Base-by-base conservation (phyloP, 2,113 vertebrate genomes). In the Salminus brasiliensis region DNA sequence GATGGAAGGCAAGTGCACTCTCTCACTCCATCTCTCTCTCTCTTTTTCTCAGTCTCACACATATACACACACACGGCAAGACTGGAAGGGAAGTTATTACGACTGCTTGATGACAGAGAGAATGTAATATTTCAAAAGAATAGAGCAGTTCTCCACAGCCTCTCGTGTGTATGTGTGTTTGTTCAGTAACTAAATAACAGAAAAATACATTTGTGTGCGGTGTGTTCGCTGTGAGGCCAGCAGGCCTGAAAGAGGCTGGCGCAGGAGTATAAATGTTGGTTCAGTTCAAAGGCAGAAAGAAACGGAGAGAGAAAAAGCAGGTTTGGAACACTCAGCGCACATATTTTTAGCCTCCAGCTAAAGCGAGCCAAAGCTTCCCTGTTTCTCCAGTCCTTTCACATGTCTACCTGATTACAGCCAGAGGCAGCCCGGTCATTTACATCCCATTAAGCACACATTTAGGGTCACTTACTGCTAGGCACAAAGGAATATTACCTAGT, bases 51-150 rank as follows among this genome's bases (percentile, higher is more conserved):
- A 29, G 8, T 60, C 25, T 60, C 57, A 3, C 23, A 25, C 18
- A 29, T 11, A 13, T 16, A 16, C 27, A 16, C 27, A 3, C 27
- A 32, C 27, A 18, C 11, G 13, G 12, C 39, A 81, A 85, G 82
- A 78, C 90, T 88, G 86, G 80, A 89, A 79, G 85, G 87, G 83
- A 89, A 90, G 88, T 89, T 88, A 90, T 91, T 90, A 92, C 80
- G 79, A 89, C 86, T 88, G 88, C 86, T 87, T 87, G 88, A 91
- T 90, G 89, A 89, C 84, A 89, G 86, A 89, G 86, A 84, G 87
- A 79, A 85, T 80, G 82, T 53, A 87, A 85, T 79, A 83, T 89
- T 88, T 87, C 87, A 81, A 74, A 82, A 87, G 85, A n/a, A n/a
- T n/a, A 86, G 84, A 85, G 83, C 85, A 90, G 86, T 85, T 89